Base-by-base conservation (phyloP, 2,888 invertebrate genomes). In the Ethmia dodecea region DNA sequence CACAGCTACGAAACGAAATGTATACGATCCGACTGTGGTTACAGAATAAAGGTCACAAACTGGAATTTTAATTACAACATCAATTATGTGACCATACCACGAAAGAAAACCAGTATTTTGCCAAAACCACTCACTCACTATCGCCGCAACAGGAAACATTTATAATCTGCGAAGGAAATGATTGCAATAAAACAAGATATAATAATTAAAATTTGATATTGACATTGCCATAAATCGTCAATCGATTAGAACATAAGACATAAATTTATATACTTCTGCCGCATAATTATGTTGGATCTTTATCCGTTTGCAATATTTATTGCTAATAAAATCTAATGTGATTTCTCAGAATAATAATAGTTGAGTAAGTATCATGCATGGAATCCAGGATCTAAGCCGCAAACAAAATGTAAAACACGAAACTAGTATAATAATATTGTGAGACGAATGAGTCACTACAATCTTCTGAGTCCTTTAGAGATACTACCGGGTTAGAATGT, bases 371-470 rank as follows among this genome's bases (percentile, higher is more conserved):
- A 30, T n/a, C n/a, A n/a, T n/a, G 42, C 43, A 33, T 48, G 54
- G 60, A 54, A 65, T 66, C 47, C 56, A 56, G 56, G 58, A 56
- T 56, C 50, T 55, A 20, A 13, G n/a, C n/a, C n/a, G n/a, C n/a
- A n/a, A n/a, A n/a, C n/a, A n/a, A 9, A 28, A n/a, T 9, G 9
- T 28, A 10, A 18, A 29, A 10, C 16, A 16, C 28, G 28, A 13
- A 13, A 15, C 28, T 8, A 2, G 6, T 28, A 14, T 13, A 28
- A n/a, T n/a, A n/a, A 28, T 28, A 14, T 3, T 28, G 2, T 3
- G 9, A 11, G 3, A 8, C 14, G 2, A 2, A 16, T 28, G 28
- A 28, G 15, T 28, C 28, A 28, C 14, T n/a, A n/a, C n/a, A n/a
- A n/a, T n/a, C n/a, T n/a, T n/a, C n/a, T n/a, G n/a, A n/a, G n/a